These are phyloP conservation scores for Scrobipalpa costella DNA, from an alignment of 2,888 invertebrate species.

Conservation along the genomic window DNA sequence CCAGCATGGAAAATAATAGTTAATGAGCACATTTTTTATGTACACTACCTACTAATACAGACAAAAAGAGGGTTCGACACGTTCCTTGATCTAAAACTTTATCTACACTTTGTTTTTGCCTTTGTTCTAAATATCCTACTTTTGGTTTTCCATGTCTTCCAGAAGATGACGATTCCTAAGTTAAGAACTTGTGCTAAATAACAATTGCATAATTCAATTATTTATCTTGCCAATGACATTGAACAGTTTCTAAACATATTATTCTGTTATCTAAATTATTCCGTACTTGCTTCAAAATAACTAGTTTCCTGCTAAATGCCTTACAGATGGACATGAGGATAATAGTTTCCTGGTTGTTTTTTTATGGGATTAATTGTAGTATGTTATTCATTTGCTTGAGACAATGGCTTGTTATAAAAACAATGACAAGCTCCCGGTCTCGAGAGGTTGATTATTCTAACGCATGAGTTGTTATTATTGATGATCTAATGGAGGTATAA, in stretches of 20 bases:
- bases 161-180: too few relatives aligned
- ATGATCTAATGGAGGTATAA: background rate
- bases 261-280: slow-evolving; percentile 9
- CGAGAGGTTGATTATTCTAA: slow-evolving; percentile 33
- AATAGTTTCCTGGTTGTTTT: slow-evolving; percentile 55
- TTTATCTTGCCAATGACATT: background rate
- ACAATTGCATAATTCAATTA: too few relatives aligned
- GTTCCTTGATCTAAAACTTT: too few relatives aligned
- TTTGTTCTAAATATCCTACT: too few relatives aligned
- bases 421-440: slow-evolving; percentile 41
- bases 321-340: slow-evolving; percentile 37
- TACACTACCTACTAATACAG: too few relatives aligned
- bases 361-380: slow-evolving; percentile 45
- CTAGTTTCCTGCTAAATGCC: slow-evolving; percentile 29
- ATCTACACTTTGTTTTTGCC: too few relatives aligned
- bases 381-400: slow-evolving; percentile 41
- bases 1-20: too few relatives aligned
- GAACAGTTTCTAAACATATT: background rate
- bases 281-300: slow-evolving; percentile 21
- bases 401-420: slow-evolving; percentile 61
- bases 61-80: too few relatives aligned
- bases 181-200: too few relatives aligned
- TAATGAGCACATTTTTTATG: too few relatives aligned
- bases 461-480: slow-evolving; percentile 12
- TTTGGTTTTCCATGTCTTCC: too few relatives aligned